Conservation (phyloP, 2,113 vertebrate genomes). For the Lamprologus ornatipinnis region DNA sequence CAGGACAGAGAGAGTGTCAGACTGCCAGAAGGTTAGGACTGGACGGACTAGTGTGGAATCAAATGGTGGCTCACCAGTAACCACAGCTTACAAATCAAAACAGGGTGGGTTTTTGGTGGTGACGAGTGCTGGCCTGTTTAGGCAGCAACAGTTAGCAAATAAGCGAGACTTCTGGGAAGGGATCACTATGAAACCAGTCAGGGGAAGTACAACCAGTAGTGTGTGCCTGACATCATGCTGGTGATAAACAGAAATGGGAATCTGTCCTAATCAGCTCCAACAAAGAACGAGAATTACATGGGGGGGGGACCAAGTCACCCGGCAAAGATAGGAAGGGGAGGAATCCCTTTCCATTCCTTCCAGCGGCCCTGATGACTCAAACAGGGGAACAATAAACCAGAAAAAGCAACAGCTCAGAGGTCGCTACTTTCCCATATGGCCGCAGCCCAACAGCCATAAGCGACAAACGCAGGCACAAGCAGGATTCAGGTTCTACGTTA, state of each 20-base stretch:
- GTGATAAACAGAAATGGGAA: neutral
- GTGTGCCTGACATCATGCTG: neutral
- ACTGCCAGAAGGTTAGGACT: neutral
- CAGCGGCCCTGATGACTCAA: conserved; percentile 5
- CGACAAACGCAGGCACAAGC: neutral
- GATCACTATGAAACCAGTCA: neutral
- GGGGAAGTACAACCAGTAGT: neutral
- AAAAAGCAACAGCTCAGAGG: neutral
- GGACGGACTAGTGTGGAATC: neutral
- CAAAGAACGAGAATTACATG: neutral
- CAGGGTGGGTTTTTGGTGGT: conserved; percentile 3
- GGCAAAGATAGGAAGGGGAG: neutral
- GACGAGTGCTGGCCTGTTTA: neutral
- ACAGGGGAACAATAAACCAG: conserved; percentile 19
- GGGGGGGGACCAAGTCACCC: neutral
- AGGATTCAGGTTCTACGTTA: neutral
- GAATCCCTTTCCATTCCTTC: neutral
- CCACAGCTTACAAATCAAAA: conserved; percentile 30
- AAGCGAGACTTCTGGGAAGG: neutral
- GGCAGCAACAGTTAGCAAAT: neutral
- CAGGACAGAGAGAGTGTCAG: neutral
- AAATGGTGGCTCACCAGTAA: conserved; percentile 9
- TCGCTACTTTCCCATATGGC: conserved; percentile 2
- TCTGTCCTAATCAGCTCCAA: neutral
- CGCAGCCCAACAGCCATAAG: neutral